Evolutionary conservation across 2,797 vertebrate species (phyloP).

Genomic region (Chaunax sp.): DNA sequence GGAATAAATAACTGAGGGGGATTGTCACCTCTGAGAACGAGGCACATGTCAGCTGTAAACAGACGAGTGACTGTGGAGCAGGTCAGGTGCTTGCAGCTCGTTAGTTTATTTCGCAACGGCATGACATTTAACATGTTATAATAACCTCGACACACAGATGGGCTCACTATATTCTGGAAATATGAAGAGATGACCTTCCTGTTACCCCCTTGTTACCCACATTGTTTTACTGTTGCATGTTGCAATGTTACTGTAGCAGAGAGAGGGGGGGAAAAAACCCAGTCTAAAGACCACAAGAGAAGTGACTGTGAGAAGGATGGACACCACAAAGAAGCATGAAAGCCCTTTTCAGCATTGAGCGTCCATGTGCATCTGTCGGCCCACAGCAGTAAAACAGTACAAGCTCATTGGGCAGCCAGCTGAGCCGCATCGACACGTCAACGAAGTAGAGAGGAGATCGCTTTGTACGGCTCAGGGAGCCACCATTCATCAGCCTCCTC

Average conservation of each 20-base stretch:
- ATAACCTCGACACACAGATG: constrained; percentile 6
- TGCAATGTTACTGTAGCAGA: constrained; percentile 31
- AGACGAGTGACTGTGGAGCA: constrained; percentile 12
- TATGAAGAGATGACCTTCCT: neutral
- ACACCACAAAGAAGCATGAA: constrained; percentile 50
- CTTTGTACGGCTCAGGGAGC: constrained; percentile 71
- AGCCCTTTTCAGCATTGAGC: constrained; percentile 56
- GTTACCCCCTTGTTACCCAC: neutral
- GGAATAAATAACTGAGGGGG: constrained; percentile 74
- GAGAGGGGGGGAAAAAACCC: neutral
- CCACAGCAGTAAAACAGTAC: constrained; percentile 58
- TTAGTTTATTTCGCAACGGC: constrained; percentile 5
- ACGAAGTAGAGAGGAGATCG: constrained; percentile 68
- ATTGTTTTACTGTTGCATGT: constrained; percentile 19
- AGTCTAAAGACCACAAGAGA: constrained; percentile 9
- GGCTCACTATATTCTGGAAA: no score
- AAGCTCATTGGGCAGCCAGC: constrained; percentile 65
- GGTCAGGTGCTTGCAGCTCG: constrained; percentile 22
- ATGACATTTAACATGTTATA: constrained; percentile 4
- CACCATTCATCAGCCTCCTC: constrained; percentile 71
- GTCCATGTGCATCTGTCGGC: constrained; percentile 65
- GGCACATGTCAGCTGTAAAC: constrained; percentile 36
- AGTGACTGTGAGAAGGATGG: constrained; percentile 36
- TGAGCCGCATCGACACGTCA: constrained; percentile 73
- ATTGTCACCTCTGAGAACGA: constrained; percentile 61